phyloP scores from a whole-genome alignment of 2,797 vertebrate genomes.

The Anguilla marmorata region DNA sequence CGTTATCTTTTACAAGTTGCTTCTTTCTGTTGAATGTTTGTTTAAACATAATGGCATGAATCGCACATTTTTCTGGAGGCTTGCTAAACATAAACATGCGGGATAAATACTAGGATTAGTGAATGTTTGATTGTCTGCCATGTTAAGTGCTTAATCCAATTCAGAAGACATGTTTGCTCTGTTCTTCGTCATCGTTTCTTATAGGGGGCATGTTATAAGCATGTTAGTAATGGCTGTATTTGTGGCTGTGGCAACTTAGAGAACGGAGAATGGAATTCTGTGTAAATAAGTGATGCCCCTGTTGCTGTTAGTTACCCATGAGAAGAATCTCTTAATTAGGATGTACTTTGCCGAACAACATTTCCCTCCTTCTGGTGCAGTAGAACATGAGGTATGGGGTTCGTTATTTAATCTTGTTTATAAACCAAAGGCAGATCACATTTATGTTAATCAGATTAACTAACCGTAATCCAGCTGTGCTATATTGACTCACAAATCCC shows the following conservation, averaged over 20 bases:
- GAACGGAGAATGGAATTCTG: not conserved
- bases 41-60: slow-evolving; percentile 6
- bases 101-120: not conserved
- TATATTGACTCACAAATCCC: not conserved
- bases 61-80: not conserved
- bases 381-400: not conserved
- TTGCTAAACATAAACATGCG: not conserved
- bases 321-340: not conserved
- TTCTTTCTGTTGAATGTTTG: slow-evolving; percentile 10
- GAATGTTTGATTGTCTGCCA: slow-evolving; percentile 6
- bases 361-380: not conserved
- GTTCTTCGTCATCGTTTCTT: not conserved
- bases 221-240: slow-evolving; percentile 2
- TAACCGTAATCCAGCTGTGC: not conserved
- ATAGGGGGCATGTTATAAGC: slow-evolving; percentile 15
- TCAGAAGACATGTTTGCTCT: slow-evolving; percentile 1
- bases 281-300: not conserved
- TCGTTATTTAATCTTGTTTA: slow-evolving; percentile 8
- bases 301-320: not conserved
- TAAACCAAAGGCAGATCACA: not conserved
- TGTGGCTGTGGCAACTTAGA: not conserved
- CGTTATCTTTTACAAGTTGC: not conserved
- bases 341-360: not conserved
- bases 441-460: not conserved
- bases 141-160: slow-evolving; percentile 10